Conservation (phyloP, 35 echinoderm and acorn worm species). For the Hemicentrotus pulcherrimus region DNA sequence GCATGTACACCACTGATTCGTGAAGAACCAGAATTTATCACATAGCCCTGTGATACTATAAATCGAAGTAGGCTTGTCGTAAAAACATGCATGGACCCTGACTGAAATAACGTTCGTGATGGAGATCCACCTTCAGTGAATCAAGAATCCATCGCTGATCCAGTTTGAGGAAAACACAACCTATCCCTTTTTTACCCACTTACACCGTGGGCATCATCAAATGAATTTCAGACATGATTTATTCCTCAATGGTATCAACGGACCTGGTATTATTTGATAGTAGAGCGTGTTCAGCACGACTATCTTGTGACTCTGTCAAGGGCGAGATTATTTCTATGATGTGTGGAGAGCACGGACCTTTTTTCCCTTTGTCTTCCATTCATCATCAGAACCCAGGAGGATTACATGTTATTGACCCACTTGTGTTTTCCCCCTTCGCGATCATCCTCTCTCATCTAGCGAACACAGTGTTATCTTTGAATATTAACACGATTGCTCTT, state of each 20-base stretch:
- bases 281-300: neutral
- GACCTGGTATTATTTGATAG: neutral
- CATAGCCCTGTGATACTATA: no score
- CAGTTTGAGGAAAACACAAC: neutral
- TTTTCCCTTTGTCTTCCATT: neutral
- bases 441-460: neutral
- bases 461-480: neutral
- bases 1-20: no score
- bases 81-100: neutral
- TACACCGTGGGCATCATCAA: neutral
- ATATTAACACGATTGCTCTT: no score
- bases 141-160: neutral
- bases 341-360: neutral
- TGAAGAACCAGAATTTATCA: no score
- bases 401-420: neutral
- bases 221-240: constrained; percentile 5
- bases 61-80: neutral
- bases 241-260: neutral
- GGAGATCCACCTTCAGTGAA: neutral
- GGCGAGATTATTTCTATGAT: neutral
- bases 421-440: neutral
- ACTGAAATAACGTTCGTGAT: neutral
- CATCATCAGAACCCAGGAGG: neutral
- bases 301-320: neutral
- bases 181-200: neutral